Evolutionary conservation across 2,797 vertebrate species (phyloP).

Genomic region (Lagodon rhomboides): DNA sequence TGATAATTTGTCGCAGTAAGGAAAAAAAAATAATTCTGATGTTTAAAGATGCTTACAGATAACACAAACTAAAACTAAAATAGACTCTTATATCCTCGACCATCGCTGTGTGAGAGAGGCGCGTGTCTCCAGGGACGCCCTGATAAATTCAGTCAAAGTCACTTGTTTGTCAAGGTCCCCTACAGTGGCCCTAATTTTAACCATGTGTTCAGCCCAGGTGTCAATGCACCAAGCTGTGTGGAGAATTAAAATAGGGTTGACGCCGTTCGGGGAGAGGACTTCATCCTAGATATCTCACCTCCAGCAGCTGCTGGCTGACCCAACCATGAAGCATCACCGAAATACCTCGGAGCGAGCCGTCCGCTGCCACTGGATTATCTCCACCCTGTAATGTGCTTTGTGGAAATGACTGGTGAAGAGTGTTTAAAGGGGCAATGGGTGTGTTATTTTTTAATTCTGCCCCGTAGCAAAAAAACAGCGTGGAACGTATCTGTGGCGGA

Average conservation of each 20-base stretch:
- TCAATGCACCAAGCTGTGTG: constrained; percentile 67
- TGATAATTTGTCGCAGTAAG: too few species aligned
- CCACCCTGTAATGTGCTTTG: constrained; percentile 32
- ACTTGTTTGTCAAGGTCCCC: constrained; percentile 80
- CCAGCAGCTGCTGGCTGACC: constrained; percentile 74
- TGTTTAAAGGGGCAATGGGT: constrained; percentile 34
- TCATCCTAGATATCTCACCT: constrained; percentile 79
- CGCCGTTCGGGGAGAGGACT: constrained; percentile 72
- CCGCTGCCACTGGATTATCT: constrained; percentile 48
- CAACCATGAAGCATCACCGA: constrained; percentile 49
- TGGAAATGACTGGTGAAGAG: constrained; percentile 42
- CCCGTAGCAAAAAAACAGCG: constrained; percentile 27
- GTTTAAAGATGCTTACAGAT: too few species aligned
- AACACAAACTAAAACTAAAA: constrained; percentile 27
- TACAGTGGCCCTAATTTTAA: constrained; percentile 75
- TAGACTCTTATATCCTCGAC: neutral
- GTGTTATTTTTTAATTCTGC: constrained; percentile 36
- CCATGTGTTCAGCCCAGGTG: constrained; percentile 74
- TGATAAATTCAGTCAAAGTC: constrained; percentile 77
- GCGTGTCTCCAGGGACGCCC: constrained; percentile 38
- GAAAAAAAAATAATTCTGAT: too few species aligned
- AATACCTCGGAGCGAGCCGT: constrained; percentile 57
- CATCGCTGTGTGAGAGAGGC: constrained; percentile 19
- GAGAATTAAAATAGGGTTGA: constrained; percentile 79
- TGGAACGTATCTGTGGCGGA: constrained; percentile 26